Base-by-base conservation (phyloP, 2,888 invertebrate species). In the Xestobium rufovillosum region DNA sequence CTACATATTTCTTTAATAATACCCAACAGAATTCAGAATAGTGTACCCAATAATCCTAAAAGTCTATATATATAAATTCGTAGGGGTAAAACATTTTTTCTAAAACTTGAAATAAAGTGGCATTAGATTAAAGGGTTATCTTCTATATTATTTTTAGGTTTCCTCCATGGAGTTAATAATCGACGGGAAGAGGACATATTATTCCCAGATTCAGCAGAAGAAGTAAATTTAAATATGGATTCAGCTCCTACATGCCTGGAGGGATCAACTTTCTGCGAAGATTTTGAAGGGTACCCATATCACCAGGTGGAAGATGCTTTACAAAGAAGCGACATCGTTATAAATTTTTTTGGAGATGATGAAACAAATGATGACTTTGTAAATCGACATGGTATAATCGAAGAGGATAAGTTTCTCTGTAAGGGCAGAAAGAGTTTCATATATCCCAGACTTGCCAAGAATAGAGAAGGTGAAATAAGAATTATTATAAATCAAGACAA, bases 191-290 rank as follows among this genome's bases (percentile, higher is more conserved):
- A 19, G 23, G 23, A n/a, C 23, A 19, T 19, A 6, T 8, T 19
- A 19, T 19, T 19, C 23, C 23, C 23, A 19, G 23, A 19, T n/a
- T 19, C 23, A 6, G 23, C 6, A 19, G n/a, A n/a, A n/a, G 23
- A 19, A 19, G 23, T 19, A 8, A 8, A 8, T n/a, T n/a, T n/a
- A 19, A 19, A 6, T 19, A 19, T 19, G 6, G 23, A 19, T 8
- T 6, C 6, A 8, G 23, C 6, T 8, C 23, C 23, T 8, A 19
- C 6, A n/a, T 19, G 23, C n/a, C 6, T n/a, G n/a, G 6, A 19
- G 23, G 23, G 23, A 6, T 8, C 6, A 6, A 19, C 23, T n/a
- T 19, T 8, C n/a, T 19, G 23, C n/a, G 23, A 19, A 19, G 6
- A n/a, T 8, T n/a, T 19, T n/a, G 23, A 19, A 6, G 23, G n/a